Conservation (phyloP, 2,113 vertebrate genomes). For the Trogon melanurus region DNA sequence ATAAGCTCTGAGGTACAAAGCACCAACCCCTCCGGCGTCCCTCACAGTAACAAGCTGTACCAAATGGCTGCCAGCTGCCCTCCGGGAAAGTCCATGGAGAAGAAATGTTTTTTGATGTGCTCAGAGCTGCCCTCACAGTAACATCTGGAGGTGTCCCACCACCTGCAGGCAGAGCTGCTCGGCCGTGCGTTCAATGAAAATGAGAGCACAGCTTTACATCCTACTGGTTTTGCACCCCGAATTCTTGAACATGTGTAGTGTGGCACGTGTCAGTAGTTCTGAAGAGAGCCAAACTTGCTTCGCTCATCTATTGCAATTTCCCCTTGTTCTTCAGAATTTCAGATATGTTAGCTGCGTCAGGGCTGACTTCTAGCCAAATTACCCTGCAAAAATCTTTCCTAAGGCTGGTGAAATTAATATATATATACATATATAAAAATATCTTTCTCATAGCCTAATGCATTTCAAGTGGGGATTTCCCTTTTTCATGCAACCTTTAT, state of each 20-base stretch:
- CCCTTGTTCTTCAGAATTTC: not conserved
- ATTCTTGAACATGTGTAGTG: not conserved
- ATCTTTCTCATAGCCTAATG: not conserved
- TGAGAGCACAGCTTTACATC: not conserved
- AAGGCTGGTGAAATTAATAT: not conserved
- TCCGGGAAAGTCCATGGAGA: not conserved
- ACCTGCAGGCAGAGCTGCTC: not conserved
- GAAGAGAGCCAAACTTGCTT: not conserved
- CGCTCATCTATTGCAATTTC: not conserved
- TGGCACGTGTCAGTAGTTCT: not conserved
- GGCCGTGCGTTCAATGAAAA: rapidly evolving
- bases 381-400: not conserved
- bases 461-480: not conserved
- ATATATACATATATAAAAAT: not conserved
- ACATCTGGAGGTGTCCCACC: not conserved
- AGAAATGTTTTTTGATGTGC: not conserved
- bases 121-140: not conserved
- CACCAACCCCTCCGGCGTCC: not conserved
- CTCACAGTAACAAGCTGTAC: not conserved
- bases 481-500: not conserved
- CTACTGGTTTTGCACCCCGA: not conserved
- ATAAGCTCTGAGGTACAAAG: not conserved
- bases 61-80: constrained; percentile 32
- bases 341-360: not conserved
- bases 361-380: not conserved